Evolutionary conservation across 2,888 invertebrate genomes (phyloP).

Genomic region (Drepana falcataria): DNA sequence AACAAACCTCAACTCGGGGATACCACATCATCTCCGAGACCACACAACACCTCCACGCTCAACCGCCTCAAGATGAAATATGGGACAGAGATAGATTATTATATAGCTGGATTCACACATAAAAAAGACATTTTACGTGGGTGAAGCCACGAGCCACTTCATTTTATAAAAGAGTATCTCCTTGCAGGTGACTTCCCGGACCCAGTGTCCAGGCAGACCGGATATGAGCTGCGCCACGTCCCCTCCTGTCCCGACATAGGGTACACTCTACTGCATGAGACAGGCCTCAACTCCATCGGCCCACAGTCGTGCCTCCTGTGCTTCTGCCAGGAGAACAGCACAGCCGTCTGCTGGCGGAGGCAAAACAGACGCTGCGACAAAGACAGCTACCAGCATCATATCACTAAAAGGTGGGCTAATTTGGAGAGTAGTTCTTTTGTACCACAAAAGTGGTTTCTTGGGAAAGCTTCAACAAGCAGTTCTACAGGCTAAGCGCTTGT

Average conservation of each 20-base stretch:
- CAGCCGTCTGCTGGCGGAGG: conserved; percentile 48
- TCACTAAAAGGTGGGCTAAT: conserved; percentile 32
- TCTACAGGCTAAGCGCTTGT: too few species aligned
- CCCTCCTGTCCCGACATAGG: conserved; percentile 44
- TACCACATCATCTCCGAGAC: too few species aligned
- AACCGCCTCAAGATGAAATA: too few species aligned
- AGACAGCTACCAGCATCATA: conserved; percentile 27
- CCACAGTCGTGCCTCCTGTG: conserved; percentile 44
- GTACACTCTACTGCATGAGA: conserved; percentile 41
- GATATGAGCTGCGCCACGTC: conserved; percentile 25
- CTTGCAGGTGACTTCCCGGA: conserved; percentile 24
- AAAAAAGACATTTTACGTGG: too few species aligned
- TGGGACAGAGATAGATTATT: too few species aligned
- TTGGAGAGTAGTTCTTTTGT: background rate
- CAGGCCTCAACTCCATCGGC: conserved; percentile 22
- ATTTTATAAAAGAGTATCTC: too few species aligned
- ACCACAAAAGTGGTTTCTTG: too few species aligned
- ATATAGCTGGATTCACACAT: too few species aligned
- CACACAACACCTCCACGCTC: too few species aligned
- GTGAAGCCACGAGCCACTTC: too few species aligned
- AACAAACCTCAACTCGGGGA: too few species aligned
- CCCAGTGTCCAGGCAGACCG: conserved; percentile 11
- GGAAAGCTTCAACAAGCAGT: too few species aligned
- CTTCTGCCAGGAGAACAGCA: conserved; percentile 44
- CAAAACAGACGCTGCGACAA: conserved; percentile 38